These are phyloP conservation scores for Hippoglossus stenolepis DNA, from an alignment of 2,113 vertebrate genomes.

Conservation along the genomic window DNA sequence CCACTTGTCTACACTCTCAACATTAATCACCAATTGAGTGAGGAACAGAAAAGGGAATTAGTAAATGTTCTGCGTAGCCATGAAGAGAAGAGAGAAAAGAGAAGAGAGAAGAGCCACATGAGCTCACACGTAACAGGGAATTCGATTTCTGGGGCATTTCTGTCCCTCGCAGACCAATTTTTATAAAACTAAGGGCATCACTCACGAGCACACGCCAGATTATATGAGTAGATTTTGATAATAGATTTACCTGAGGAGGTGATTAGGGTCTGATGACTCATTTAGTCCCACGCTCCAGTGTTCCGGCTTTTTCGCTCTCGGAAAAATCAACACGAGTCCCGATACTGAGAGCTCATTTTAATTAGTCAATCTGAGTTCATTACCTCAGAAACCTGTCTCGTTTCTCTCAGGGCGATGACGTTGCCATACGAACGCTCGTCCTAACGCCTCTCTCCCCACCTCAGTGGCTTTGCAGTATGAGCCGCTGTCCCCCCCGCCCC, in stretches of 20 bases:
- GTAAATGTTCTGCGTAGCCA: not conserved
- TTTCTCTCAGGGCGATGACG: conserved; percentile 39
- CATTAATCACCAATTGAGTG: not conserved
- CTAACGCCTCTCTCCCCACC: conserved; percentile 51
- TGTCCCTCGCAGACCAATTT: not conserved
- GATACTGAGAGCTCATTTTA: conserved; percentile 47
- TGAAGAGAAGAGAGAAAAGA: not conserved
- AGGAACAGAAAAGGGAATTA: not conserved
- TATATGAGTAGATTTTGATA: conserved; percentile 40
- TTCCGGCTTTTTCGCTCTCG: conserved; percentile 24
- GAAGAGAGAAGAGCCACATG: not conserved
- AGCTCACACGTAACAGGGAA: not conserved
- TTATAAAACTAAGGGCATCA: not conserved
- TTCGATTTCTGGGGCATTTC: not conserved
- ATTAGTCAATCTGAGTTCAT: conserved; percentile 60
- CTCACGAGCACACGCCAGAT: not conserved
- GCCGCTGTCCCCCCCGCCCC: conserved; percentile 39
- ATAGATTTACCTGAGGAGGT: conserved; percentile 44
- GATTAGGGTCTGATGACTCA: conserved; percentile 50
- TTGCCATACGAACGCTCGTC: conserved; percentile 55
- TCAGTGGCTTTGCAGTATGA: conserved; percentile 56
- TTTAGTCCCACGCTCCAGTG: conserved; percentile 24
- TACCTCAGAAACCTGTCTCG: conserved; percentile 44
- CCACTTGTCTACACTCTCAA: not conserved
- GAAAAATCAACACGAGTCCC: conserved; percentile 47